Base-by-base conservation (phyloP, 2,797 vertebrate species). In the Myotis findleyi region DNA sequence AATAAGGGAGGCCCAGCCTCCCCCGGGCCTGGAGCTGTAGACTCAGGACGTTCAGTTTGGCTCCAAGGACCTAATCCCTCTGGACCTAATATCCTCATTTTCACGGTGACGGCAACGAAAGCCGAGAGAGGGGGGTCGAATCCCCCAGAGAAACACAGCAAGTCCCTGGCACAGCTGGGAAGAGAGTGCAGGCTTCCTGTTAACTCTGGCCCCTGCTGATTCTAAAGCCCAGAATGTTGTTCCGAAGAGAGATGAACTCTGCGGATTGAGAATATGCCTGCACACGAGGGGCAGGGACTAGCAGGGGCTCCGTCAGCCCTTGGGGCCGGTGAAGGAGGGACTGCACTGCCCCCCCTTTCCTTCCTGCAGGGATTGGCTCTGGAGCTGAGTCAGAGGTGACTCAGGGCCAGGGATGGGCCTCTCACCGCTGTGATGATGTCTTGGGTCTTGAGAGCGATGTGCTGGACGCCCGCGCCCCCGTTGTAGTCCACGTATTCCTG, bases 401-500 rank as follows among this genome's bases (percentile, higher is more conserved):
- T 33, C 2, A 5, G 25, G 81, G 13, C 7, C 57, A 36, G 76
- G 73, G 30, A 25, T 0, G 25, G 75, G 44, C 9, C 51, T 25
- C 97, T 98, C 92, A 99, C 99, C 0, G 99, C 98, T 1, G 98
- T 93, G 96, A 99, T 99, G 97, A 99, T 99, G 96, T 99, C 99
- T 0, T 99, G 98, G 30, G 99, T 99, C 98, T 99, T 99, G 98
- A 99, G 99, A 3, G 99, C 99, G 0, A 99, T 99, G 97, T 99
- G 99, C 97, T 99, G 99, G 47, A 99, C 99, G 27, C 99, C 99
- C 0, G 99, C 97, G 0, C 99, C 99, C 33, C 99, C 99, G 0
- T 99, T 99, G 91, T 99, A 99, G 55, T 99, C 99, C 1, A 99
- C 98, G 1, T 99, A 99, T 97, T 99, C 99, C 99, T 99, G 36